Evolutionary conservation across 2,888 invertebrate species (phyloP), one percentile per base, ranked within the genome.

Genomic region (Bombylius discolor): DNA sequence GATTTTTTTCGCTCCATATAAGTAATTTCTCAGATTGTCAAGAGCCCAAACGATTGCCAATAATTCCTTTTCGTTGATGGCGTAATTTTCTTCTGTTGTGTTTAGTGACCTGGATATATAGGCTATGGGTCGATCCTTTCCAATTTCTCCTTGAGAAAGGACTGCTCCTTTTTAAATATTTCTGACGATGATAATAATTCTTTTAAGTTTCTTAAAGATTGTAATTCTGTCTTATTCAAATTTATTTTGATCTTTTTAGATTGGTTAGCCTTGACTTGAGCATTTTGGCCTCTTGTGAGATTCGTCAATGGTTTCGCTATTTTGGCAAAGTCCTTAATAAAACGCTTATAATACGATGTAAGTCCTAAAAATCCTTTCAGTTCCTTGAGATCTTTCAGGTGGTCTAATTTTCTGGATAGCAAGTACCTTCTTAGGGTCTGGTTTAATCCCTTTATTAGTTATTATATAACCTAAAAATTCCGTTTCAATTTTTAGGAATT

Each of bases 291-390:
- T 39, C 51, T 51, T 31, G 51, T 51, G 7, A 51, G 12, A 13
- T 42, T 51, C 3, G 51, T 42, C 8, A 51, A 13, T 4, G 44
- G 32, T 7, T 51, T 51, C 0, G 60, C 61, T n/a, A 57, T 52
- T 48, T 56, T 56, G 2, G 58, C 60, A 44, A 59, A 62, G 34
- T 63, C 58, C 7, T 51, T 54, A 1, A 61, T 59, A 48, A 62
- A 62, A 3, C 51, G 45, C 33, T 45, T 7, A 13, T 51, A 51
- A 12, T 51, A 51, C 9, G 44, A 42, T 51, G 31, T 44, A n/a
- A 51, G 34, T 12, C 44, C 45, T 9, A 51, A 31, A 33, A 45
- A 45, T 5, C 32, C 23, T 13, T 51, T 51, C 13, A 51, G 13
- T 32, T 45, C 45, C 33, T 51, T 44, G 8, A 49, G 13, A 5